phyloP scores from a whole-genome alignment of 2,113 vertebrate genomes.

The Bolborhynchus lineola region DNA sequence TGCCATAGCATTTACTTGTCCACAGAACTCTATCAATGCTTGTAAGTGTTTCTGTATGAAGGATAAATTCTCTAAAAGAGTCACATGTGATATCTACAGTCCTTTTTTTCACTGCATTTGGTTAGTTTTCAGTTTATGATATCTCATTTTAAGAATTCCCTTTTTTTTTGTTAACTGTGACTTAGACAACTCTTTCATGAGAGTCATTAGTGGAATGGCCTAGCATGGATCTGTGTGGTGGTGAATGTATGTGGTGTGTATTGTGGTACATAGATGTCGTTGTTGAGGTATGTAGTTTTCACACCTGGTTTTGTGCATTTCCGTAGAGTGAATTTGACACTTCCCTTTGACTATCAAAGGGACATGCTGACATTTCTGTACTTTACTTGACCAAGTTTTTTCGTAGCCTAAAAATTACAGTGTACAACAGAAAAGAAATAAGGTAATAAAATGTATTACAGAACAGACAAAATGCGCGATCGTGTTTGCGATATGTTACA shows the following conservation, averaged over 20 bases:
- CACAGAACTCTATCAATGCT: not conserved
- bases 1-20: not conserved
- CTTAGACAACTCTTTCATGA: not conserved
- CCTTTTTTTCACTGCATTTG: not conserved
- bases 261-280: not conserved
- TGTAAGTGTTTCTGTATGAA: not conserved
- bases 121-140: not conserved
- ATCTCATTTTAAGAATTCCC: not conserved
- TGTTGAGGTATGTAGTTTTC: rapidly evolving
- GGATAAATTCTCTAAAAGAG: not conserved
- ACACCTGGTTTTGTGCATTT: not conserved
- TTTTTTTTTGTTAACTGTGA: not conserved
- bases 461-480: not conserved
- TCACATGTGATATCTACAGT: not conserved
- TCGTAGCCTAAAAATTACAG: not conserved
- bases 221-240: not conserved
- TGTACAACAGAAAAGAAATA: not conserved
- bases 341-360: not conserved
- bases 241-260: not conserved
- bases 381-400: not conserved
- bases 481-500: not conserved
- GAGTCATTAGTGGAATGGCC: not conserved
- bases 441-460: not conserved
- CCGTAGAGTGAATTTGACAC: not conserved
- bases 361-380: not conserved